Conservation (phyloP, 2,113 vertebrate genomes). For the Actinemys pallida region DNA sequence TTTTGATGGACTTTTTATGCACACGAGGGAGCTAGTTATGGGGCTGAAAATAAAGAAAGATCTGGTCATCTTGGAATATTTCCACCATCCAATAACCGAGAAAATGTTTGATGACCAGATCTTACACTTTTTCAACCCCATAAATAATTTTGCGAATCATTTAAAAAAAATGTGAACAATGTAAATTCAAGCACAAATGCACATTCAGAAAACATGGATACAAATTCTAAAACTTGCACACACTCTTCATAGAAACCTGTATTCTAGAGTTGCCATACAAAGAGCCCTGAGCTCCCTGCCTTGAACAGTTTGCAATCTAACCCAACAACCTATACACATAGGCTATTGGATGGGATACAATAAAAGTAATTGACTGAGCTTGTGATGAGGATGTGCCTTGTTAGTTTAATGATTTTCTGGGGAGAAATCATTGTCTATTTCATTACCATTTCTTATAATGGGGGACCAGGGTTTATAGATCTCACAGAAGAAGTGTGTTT, state of each 20-base stretch:
- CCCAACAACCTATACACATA: background rate
- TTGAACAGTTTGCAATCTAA: background rate
- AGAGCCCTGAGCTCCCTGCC: background rate
- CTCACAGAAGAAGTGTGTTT: background rate
- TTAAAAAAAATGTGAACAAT: rapidly evolving
- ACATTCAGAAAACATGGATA: background rate
- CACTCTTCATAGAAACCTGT: background rate
- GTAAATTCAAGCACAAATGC: rapidly evolving
- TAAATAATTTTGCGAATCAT: background rate
- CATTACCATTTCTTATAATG: background rate
- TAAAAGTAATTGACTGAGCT: background rate
- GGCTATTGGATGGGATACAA: background rate
- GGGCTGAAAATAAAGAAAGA: background rate
- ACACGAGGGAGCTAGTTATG: background rate
- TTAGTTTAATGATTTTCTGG: background rate
- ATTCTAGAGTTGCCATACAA: background rate
- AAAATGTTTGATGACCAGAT: rapidly evolving
- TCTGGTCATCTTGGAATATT: background rate
- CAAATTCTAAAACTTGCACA: background rate
- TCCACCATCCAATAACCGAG: background rate
- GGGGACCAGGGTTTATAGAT: background rate
- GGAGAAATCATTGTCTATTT: background rate
- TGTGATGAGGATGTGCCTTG: background rate
- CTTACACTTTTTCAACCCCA: background rate
- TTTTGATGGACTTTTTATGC: background rate